phyloP scores from a whole-genome alignment of 2,797 vertebrate genomes.

The Poeciliopsis paucimaculata region DNA sequence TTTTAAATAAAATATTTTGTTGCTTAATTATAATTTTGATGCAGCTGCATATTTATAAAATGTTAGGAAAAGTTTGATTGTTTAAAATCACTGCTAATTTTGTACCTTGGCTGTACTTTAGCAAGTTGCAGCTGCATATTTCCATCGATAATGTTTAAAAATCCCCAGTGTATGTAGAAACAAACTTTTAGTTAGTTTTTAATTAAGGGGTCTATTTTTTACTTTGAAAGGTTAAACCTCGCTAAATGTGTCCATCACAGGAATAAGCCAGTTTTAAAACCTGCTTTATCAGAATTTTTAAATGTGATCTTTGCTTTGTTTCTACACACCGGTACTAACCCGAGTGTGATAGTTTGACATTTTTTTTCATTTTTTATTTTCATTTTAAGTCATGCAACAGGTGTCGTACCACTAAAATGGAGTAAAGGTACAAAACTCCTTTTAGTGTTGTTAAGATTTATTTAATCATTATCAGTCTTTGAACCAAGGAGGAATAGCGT shows the following conservation, averaged over 20 bases:
- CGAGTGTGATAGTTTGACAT: not conserved
- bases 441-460: not conserved
- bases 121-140: not conserved
- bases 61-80: constrained; percentile 19
- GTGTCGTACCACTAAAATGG: constrained; percentile 11
- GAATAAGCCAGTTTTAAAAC: constrained; percentile 26
- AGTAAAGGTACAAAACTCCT: not conserved
- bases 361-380: constrained; percentile 9
- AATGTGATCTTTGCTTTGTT: constrained; percentile 16
- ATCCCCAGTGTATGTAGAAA: constrained; percentile 10
- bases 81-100: not conserved
- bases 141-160: constrained; percentile 16
- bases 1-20: constrained; percentile 20
- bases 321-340: constrained; percentile 44
- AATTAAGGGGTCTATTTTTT: not conserved
- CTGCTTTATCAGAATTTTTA: constrained; percentile 6
- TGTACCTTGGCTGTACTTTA: constrained; percentile 20
- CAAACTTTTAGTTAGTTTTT: not conserved
- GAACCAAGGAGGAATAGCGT: constrained; percentile 4
- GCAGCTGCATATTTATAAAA: constrained; percentile 7
- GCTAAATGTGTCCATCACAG: constrained; percentile 16
- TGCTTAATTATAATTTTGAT: constrained; percentile 8
- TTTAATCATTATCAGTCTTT: constrained; percentile 8
- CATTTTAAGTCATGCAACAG: constrained; percentile 12
- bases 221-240: constrained; percentile 13